Percentiles rank a stretch among this genome's conserved stretches.
phyloP scores from a whole-genome alignment of 1,140 invertebrate genomes.

The Leptopilina boulardi region DNA sequence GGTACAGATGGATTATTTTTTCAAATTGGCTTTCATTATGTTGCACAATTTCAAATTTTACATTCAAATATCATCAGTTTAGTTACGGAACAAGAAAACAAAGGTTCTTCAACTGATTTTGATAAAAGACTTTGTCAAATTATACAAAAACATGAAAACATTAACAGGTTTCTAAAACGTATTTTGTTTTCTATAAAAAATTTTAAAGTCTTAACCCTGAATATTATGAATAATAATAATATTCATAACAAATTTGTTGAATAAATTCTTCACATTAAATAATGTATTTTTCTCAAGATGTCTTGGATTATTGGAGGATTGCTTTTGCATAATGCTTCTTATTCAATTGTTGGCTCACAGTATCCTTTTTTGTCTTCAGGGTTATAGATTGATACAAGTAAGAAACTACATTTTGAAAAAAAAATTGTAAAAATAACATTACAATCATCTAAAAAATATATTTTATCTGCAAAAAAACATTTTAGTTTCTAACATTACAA shows the following conservation, averaged over 20 bases:
- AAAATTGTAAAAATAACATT: not conserved
- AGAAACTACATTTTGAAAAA: too few relatives aligned
- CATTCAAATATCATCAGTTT: slow-evolving; percentile 25
- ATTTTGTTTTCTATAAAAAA: slow-evolving; percentile 4
- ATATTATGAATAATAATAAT: too few relatives aligned
- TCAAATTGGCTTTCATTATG: slow-evolving; percentile 1
- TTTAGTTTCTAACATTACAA: not conserved
- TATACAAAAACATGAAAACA: slow-evolving; percentile 42
- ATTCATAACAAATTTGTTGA: too few relatives aligned
- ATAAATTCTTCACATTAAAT: too few relatives aligned
- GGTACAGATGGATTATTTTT: not conserved
- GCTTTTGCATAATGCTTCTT: slow-evolving; percentile 53
- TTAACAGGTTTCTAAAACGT: slow-evolving; percentile 42
- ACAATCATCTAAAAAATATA: too few relatives aligned
- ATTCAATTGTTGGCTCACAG: slow-evolving; percentile 39
- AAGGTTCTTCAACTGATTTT: not conserved
- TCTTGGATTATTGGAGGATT: slow-evolving; percentile 64
- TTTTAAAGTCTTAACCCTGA: not conserved
- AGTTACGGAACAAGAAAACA: not conserved
- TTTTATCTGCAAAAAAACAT: not conserved
- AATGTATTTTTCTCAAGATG: slow-evolving; percentile 46
- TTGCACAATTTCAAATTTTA: slow-evolving; percentile 15
- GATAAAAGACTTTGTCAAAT: slow-evolving; percentile 4
- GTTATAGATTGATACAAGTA: slow-evolving; percentile 45
- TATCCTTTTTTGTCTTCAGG: slow-evolving; percentile 52